Base-by-base conservation (phyloP, 2,113 vertebrate genomes). In the Brevimyrus niger region DNA sequence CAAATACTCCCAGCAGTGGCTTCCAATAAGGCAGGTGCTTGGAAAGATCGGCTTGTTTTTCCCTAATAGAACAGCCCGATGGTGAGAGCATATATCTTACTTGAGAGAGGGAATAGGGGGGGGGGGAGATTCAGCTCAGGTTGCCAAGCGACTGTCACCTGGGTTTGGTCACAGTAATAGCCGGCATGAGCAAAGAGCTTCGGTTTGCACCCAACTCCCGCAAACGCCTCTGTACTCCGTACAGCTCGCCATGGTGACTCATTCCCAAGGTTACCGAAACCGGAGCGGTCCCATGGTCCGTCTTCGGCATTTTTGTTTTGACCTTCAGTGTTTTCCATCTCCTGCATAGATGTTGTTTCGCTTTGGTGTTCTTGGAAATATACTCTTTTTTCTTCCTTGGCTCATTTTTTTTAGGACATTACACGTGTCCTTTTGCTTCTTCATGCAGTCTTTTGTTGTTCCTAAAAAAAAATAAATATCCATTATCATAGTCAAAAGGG, bases 61-160 rank as follows among this genome's bases (percentile, higher is more conserved):
- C 92, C 91, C 91, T 94, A 95, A 95, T 95, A 93, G 95, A 95
- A 94, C 94, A 92, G 94, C 90, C 91, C 90, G 87, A 92, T 87
- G 92, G 94, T 93, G 93, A 94, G 94, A 95, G 93, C 93, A 92
- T 93, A 94, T 93, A 94, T 94, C 95, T 93, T 94, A 93, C 91
- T 94, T 88, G 93, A 90, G 93, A 92, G 92, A 93, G 94, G 94
- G 95, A 96, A 96, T 95, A 94, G 95, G 95, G 94, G 93, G 91
- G 95, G 95, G 94, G 93, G 91, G 94, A 94, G 93, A 90, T 93
- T 94, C 92, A 95, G 94, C 92, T 76, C 92, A 95, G 93, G 95
- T 95, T 96, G 95, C 95, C 96, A 96, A 93, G 95, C 95, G 95
- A 96, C 94, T 92, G 95, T 93, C 90, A 95, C 93, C 91, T 93